Conservation (phyloP, 2,113 vertebrate species). For the Antigone vipio region DNA sequence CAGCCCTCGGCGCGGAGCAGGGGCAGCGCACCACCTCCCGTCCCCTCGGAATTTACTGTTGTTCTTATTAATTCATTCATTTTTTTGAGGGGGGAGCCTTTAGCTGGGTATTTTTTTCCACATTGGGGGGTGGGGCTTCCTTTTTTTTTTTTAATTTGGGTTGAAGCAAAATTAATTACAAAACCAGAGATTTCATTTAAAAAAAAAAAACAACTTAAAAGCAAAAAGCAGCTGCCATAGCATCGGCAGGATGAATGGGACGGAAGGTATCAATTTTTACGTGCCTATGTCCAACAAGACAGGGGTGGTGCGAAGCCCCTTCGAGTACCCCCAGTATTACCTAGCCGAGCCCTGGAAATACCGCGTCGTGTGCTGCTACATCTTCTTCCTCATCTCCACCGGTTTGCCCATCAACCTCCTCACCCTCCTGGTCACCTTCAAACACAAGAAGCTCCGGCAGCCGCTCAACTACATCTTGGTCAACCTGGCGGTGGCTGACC, state of each 20-base stretch:
- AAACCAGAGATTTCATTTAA: neutral
- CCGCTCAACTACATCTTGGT: conserved; percentile 82
- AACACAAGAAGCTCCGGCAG: conserved; percentile 83
- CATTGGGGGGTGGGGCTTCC: neutral
- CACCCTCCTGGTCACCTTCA: conserved; percentile 79
- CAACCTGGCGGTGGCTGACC: conserved; percentile 77
- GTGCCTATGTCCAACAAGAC: conserved; percentile 84
- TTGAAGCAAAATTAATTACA: neutral
- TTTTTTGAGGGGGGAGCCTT: neutral
- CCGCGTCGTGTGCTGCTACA: conserved; percentile 70
- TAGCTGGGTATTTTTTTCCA: neutral
- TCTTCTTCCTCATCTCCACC: conserved; percentile 77
- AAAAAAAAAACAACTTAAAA: neutral
- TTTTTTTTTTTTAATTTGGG: neutral
- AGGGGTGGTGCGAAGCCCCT: conserved; percentile 80
- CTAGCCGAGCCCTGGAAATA: conserved; percentile 75
- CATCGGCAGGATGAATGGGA: conserved; percentile 76
- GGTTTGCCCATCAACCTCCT: conserved; percentile 80
- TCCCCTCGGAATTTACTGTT: neutral
- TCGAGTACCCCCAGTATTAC: conserved; percentile 80
- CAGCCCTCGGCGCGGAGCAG: neutral
- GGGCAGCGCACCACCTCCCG: neutral
- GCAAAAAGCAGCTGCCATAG: neutral
- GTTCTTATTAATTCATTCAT: fast-evolving
- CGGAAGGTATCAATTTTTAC: conserved; percentile 82